These are phyloP conservation scores for Noctuana brunneofusca DNA, from an alignment of 2,888 invertebrate species.

Conservation along the genomic window DNA sequence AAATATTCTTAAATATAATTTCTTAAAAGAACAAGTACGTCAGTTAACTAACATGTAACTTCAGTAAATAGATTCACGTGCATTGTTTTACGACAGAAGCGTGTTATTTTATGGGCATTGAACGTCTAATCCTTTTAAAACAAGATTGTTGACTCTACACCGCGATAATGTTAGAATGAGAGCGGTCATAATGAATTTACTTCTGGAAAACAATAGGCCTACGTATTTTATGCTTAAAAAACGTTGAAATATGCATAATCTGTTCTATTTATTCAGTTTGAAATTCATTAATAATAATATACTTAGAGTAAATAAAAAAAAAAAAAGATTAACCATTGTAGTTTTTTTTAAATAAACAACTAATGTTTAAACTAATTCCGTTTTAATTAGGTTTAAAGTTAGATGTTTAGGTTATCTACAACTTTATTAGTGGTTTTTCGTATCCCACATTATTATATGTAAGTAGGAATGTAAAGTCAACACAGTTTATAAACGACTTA, in stretches of 20 bases:
- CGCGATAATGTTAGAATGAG: constrained; percentile 32
- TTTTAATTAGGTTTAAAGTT: too few relatives aligned
- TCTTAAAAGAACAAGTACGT: not conserved
- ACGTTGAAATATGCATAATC: not conserved
- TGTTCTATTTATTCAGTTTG: not conserved
- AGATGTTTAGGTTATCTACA: too few relatives aligned
- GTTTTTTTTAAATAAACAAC: too few relatives aligned
- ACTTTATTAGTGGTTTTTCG: too few relatives aligned
- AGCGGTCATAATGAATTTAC: constrained; percentile 23
- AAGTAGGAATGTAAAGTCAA: too few relatives aligned
- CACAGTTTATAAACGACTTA: not conserved
- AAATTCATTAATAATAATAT: too few relatives aligned
- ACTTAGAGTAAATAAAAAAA: not conserved
- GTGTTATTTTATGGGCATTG: constrained; percentile 36
- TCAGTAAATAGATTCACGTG: constrained; percentile 22
- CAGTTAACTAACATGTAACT: constrained; percentile 8
- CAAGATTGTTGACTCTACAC: constrained; percentile 31
- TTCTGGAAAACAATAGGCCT: constrained; percentile 13
- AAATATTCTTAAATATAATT: too few relatives aligned
- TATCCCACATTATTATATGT: not conserved
- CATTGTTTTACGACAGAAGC: constrained; percentile 31
- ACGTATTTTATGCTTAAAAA: not conserved
- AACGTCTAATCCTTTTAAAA: constrained; percentile 36
- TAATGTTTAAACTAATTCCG: too few relatives aligned
- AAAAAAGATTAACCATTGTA: too few relatives aligned